These are phyloP conservation scores for Torymus tubicola DNA, from an alignment of 2,888 invertebrate genomes.

Conservation along the genomic window DNA sequence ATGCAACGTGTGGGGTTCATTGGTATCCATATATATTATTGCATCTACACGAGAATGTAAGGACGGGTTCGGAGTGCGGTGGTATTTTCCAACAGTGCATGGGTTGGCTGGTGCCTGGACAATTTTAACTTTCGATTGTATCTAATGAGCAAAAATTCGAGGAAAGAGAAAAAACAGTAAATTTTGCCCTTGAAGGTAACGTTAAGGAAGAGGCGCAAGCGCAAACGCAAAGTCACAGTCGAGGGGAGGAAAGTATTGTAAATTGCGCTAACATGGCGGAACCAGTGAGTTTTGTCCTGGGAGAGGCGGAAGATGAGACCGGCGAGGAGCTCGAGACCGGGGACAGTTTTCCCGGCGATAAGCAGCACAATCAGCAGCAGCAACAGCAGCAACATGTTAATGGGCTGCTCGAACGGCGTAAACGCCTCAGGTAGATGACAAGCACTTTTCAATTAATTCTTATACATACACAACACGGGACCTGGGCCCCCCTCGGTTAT, in stretches of 20 bases:
- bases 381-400: slow-evolving; percentile 63
- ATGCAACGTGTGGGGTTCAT: too few relatives aligned
- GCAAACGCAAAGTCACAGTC: slow-evolving; percentile 8
- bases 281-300: slow-evolving; percentile 74
- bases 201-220: slow-evolving; percentile 58
- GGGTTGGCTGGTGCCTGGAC: not conserved
- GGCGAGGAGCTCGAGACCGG: slow-evolving; percentile 70
- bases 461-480: too few relatives aligned
- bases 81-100: not conserved
- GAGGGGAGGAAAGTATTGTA: slow-evolving; percentile 34
- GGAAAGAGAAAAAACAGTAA: slow-evolving; percentile 22
- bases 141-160: not conserved
- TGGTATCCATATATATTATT: too few relatives aligned
- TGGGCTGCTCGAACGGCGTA: slow-evolving; percentile 76
- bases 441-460: slow-evolving; percentile 38
- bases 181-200: slow-evolving; percentile 71
- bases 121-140: not conserved
- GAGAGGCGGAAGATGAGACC: slow-evolving; percentile 65
- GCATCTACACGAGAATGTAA: too few relatives aligned
- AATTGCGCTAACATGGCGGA: slow-evolving; percentile 62
- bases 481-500: too few relatives aligned
- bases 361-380: slow-evolving; percentile 63
- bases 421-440: slow-evolving; percentile 76
- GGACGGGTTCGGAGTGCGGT: too few relatives aligned
- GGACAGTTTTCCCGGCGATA: slow-evolving; percentile 71